A percentile compares a stretch with the other conserved stretches of the same genome.
phyloP scores from a whole-genome alignment of 2,888 invertebrate genomes.

The Acrobasis consociella region DNA sequence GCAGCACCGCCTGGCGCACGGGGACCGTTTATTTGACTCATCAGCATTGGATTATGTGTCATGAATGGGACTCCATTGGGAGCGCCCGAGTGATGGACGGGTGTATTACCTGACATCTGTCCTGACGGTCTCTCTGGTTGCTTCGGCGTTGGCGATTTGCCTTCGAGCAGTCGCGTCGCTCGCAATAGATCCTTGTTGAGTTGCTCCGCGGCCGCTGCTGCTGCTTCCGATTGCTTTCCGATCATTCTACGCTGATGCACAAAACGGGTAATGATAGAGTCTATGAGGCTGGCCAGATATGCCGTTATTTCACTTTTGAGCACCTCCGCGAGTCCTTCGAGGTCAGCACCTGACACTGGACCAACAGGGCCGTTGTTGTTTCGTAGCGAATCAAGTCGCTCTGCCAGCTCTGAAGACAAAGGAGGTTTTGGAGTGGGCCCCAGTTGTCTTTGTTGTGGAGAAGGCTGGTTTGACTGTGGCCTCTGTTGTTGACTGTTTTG shows the following conservation, averaged over 20 bases:
- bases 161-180: conserved; percentile 91
- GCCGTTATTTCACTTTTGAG: conserved; percentile 95
- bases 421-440: conserved; percentile 75
- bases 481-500: conserved; percentile 81
- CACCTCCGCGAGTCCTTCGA: conserved; percentile 94
- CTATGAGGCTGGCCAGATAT: conserved; percentile 92
- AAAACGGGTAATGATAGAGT: conserved; percentile 93
- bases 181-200: conserved; percentile 92
- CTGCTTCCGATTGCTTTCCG: conserved; percentile 90
- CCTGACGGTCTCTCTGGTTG: conserved; percentile 84
- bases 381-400: conserved; percentile 89
- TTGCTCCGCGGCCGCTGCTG: conserved; percentile 91
- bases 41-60: conserved; percentile 72
- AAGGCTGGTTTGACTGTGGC: conserved; percentile 83
- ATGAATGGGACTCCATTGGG: conserved; percentile 76
- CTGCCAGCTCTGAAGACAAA: conserved; percentile 87
- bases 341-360: conserved; percentile 88
- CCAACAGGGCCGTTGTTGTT: conserved; percentile 86
- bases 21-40: conserved; percentile 83
- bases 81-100: conserved; percentile 74
- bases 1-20: conserved; percentile 85
- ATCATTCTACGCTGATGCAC: conserved; percentile 90
- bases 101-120: conserved; percentile 82
- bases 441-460: conserved; percentile 77
- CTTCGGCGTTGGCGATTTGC: conserved; percentile 90